Percentiles rank a stretch among this genome's conserved stretches.
Evolutionary conservation across 2,113 vertebrate genomes (phyloP).

Genomic region (human): GRCh38 chr4:109889001-109889500

Average conservation of each 20-base stretch:
- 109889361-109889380: background rate
- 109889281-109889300: slow-evolving; percentile 5
- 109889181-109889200: background rate
- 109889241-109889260: slow-evolving; percentile 18
- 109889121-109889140: background rate
- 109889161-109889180: background rate
- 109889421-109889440: background rate
- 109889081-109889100: background rate
- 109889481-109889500: background rate
- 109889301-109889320: background rate
- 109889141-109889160: background rate
- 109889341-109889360: background rate
- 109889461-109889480: background rate
- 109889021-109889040: background rate
- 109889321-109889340: background rate
- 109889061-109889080: background rate
- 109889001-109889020: background rate
- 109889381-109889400: slow-evolving; percentile 4
- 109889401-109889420: background rate
- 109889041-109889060: background rate
- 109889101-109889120: background rate
- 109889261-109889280: background rate
- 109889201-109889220: background rate
- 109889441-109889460: background rate
- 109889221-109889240: background rate